These are phyloP conservation scores for Eristalis pertinax DNA, from an alignment of 2,888 invertebrate species.

Conservation along the genomic window DNA sequence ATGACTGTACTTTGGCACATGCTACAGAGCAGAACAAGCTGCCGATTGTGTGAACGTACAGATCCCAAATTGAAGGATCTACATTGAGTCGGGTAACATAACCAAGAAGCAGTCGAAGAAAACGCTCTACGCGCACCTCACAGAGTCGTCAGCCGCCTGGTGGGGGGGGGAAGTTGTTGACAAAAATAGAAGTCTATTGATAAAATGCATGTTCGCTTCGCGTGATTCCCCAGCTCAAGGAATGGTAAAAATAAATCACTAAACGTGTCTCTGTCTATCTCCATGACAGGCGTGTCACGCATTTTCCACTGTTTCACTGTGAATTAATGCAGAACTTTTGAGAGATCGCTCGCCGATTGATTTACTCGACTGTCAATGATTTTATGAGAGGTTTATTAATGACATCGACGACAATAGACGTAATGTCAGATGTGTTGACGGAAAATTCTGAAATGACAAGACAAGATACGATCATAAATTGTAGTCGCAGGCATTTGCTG, in stretches of 20 bases:
- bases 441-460: constrained; percentile 3
- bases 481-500: neutral
- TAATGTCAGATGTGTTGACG: constrained; percentile 15
- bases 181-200: constrained; percentile 42
- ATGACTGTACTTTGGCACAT: constrained; percentile 34
- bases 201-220: constrained; percentile 22
- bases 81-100: neutral
- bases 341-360: constrained; percentile 30
- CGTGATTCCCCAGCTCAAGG: constrained; percentile 9
- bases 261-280: constrained; percentile 5
- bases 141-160: neutral
- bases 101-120: neutral
- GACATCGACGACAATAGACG: constrained; percentile 11
- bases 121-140: neutral
- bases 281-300: constrained; percentile 24
- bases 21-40: neutral
- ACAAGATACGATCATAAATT: neutral
- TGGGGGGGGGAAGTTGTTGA: neutral
- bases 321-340: constrained; percentile 34
- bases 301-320: constrained; percentile 19
- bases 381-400: constrained; percentile 39
- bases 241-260: constrained; percentile 24
- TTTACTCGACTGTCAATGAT: constrained; percentile 31
- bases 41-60: no score
- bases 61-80: neutral